Percentiles rank a stretch among this genome's conserved stretches.
These are phyloP conservation scores for Pogonocherus hispidulus DNA, from an alignment of 2,888 invertebrate species.

Conservation along the genomic window DNA sequence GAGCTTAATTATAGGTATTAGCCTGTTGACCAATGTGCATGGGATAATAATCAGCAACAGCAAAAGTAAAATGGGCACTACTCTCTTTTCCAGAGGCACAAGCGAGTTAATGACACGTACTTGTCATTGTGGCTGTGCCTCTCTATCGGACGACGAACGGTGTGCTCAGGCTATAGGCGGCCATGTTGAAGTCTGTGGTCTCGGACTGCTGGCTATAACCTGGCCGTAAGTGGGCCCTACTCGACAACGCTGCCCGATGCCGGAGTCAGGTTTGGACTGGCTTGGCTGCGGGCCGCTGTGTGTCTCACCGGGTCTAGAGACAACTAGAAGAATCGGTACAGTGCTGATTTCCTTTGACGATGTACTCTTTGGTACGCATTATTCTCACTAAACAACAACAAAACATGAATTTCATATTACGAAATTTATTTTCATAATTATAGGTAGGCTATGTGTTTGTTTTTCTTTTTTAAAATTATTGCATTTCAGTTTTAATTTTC, in stretches of 20 bases:
- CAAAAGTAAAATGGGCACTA: slow-evolving; percentile 65
- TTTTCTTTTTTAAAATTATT: slow-evolving; percentile 31
- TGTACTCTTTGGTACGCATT: slow-evolving; percentile 34
- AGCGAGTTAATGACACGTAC: slow-evolving; percentile 65
- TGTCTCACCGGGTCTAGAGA: slow-evolving; percentile 30
- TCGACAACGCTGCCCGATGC: slow-evolving; percentile 48
- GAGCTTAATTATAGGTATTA: slow-evolving; percentile 53
- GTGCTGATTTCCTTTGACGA: slow-evolving; percentile 31
- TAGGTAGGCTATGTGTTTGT: slow-evolving; percentile 50
- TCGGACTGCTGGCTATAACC: slow-evolving; percentile 56
- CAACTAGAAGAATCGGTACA: slow-evolving; percentile 30
- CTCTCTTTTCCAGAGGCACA: slow-evolving; percentile 70
- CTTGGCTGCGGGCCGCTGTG: slow-evolving; percentile 43
- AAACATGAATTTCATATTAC: slow-evolving; percentile 10
- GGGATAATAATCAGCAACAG: slow-evolving; percentile 29
- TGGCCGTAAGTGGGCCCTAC: slow-evolving; percentile 53
- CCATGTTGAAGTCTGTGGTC: slow-evolving; percentile 64
- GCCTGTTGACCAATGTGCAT: slow-evolving; percentile 64
- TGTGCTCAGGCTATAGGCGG: slow-evolving; percentile 52
- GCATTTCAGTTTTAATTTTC: neutral
- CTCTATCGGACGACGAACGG: slow-evolving; percentile 56
- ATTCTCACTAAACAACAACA: slow-evolving; percentile 6
- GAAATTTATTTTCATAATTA: slow-evolving; percentile 28
- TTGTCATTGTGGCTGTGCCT: slow-evolving; percentile 68
- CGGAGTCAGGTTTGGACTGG: slow-evolving; percentile 58